These are phyloP conservation scores for Benthosema pterotum DNA, from an alignment of 2,797 vertebrate species.

Conservation along the genomic window DNA sequence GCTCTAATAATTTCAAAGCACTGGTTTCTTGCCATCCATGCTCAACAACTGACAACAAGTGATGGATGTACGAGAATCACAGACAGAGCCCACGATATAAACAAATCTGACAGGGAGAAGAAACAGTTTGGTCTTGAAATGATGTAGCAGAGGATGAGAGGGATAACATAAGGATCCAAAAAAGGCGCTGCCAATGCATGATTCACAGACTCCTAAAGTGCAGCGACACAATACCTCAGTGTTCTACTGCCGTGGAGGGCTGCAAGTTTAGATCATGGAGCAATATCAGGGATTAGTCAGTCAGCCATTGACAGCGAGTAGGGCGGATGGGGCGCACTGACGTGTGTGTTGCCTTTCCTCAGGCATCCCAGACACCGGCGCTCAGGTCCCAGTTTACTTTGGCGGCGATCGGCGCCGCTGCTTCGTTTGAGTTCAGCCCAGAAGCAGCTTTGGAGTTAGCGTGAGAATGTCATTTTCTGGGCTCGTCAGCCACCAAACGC, in stretches of 20 bases:
- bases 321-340: constrained; percentile 52
- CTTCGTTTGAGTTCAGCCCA: constrained; percentile 63
- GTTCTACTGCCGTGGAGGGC: constrained; percentile 65
- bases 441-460: constrained; percentile 64
- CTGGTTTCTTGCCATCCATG: constrained; percentile 5
- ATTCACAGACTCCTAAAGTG: constrained; percentile 68
- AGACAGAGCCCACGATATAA: constrained; percentile 31
- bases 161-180: constrained; percentile 59
- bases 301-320: constrained; percentile 63
- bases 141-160: constrained; percentile 58
- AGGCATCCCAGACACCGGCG: constrained; percentile 67
- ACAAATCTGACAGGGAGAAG: constrained; percentile 43
- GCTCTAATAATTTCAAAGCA: constrained; percentile 20
- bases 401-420: constrained; percentile 40
- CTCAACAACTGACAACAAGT: constrained; percentile 12
- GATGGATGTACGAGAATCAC: constrained; percentile 30
- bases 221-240: constrained; percentile 72
- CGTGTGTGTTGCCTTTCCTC: constrained; percentile 63
- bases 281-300: constrained; percentile 74
- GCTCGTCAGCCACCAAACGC: constrained; percentile 46
- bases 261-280: constrained; percentile 78
- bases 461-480: constrained; percentile 64
- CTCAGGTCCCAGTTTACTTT: constrained; percentile 73
- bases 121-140: constrained; percentile 41
- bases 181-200: constrained; percentile 59